Percentiles rank a stretch among this genome's conserved stretches.
phyloP scores from a whole-genome alignment of 1,140 invertebrate species.

The Ridgeia piscesae region DNA sequence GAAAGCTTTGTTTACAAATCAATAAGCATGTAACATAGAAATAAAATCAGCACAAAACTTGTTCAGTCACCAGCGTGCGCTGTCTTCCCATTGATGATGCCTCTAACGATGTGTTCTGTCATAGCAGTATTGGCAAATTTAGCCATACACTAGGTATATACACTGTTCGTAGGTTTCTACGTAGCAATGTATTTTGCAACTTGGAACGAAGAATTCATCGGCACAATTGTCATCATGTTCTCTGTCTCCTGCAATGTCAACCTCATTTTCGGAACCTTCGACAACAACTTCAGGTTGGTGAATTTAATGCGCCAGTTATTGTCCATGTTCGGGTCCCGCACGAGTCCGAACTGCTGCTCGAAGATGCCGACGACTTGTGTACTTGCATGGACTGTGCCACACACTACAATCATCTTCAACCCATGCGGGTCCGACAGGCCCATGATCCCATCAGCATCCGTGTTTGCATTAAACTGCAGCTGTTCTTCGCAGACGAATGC shows the following conservation, averaged over 20 bases:
- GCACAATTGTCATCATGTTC: not conserved
- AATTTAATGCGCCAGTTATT: conserved; percentile 70
- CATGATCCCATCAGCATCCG: conserved; percentile 60
- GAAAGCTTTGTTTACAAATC: not conserved
- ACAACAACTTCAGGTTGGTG: conserved; percentile 29
- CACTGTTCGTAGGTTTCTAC: not conserved
- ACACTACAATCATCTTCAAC: conserved; percentile 64
- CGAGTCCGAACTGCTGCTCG: conserved; percentile 66
- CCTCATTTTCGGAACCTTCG: not conserved
- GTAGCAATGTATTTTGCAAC: not conserved
- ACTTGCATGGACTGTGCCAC: conserved; percentile 65
- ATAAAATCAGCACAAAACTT: not conserved
- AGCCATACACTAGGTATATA: not conserved
- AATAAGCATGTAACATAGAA: not conserved
- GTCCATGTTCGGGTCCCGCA: conserved; percentile 62
- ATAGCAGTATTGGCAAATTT: not conserved
- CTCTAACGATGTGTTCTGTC: not conserved
- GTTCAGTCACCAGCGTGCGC: not conserved
- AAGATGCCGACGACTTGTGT: conserved; percentile 64
- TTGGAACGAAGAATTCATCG: not conserved
- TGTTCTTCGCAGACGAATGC: conserved; percentile 55
- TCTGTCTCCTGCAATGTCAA: not conserved
- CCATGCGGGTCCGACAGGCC: conserved; percentile 65
- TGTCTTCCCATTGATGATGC: not conserved
- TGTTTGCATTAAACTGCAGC: conserved; percentile 67